Base-by-base conservation (phyloP, 1,140 invertebrate species). In the Arctopsyche grandis region DNA sequence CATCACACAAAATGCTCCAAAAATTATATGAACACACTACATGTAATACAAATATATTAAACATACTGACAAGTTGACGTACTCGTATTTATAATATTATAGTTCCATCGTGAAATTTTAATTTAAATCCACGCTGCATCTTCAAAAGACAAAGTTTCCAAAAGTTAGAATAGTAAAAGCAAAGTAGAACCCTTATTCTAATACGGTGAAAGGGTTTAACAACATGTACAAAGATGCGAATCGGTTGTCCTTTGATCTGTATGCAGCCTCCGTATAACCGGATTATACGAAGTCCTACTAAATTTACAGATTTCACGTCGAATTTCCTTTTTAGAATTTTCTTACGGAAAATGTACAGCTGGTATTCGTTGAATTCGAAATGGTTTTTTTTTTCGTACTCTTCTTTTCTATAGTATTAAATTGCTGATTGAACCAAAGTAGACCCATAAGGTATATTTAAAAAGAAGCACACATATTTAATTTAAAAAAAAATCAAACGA, bases 161-260 rank as follows among this genome's bases (percentile, higher is more conserved):
- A 56, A 48, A 56, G 14, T 16, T 10, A 4, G 10, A 16, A 56
- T 56, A n/a, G n/a, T n/a, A 38, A 38, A 7, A 38, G 29, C 29
- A 38, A 7, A n/a, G 14, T 56, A 16, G 63, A 66, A 66, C 16
- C 63, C 63, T 26, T 66, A 29, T 26, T 75, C 14, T 75, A 19
- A 46, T 75, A 22, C 16, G 24, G 38, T n/a, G 29, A 70, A 70
- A 44, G 38, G 69, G 22, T 44, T 43, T 9, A 12, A 70, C n/a
- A 9, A 70, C 19, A 70, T 14, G 46, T 52, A 21, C 14, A 48
- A 48, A 60, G 22, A 75, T 75, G 22, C 21, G 46, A 14, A 24
- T n/a, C 48, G 16, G 46, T 38, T 48, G 29, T 63, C 58, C 24
- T 76, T 76, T 66, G 74, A 76, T 76, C 56, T 76, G 74, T 76